These are phyloP conservation scores for Melanostoma scalare DNA, from an alignment of 2,888 invertebrate genomes.

Conservation along the genomic window DNA sequence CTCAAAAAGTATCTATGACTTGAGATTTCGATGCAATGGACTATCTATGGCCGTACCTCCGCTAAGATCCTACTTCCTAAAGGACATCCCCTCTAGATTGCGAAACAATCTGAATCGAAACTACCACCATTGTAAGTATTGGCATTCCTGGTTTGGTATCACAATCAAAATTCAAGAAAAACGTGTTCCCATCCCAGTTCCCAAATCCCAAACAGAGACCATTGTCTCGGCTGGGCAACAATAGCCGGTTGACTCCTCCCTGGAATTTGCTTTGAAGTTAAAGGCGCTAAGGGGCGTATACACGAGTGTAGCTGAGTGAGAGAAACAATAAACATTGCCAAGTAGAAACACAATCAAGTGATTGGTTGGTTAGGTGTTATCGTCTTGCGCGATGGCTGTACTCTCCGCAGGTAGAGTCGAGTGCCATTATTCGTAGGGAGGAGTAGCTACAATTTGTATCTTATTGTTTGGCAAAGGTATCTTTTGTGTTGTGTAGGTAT, in stretches of 20 bases:
- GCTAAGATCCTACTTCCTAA: background rate
- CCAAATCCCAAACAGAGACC: conserved; percentile 29
- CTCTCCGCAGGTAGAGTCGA: conserved; percentile 55
- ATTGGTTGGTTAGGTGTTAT: conserved; percentile 59
- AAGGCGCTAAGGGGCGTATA: conserved; percentile 38
- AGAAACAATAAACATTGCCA: conserved; percentile 38
- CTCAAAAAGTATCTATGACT: background rate
- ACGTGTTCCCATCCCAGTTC: conserved; percentile 46
- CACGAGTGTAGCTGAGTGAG: conserved; percentile 22
- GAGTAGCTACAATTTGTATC: too few species aligned
- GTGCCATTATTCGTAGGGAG: conserved; percentile 38
- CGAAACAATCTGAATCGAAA: conserved; percentile 1
- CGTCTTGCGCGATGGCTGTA: conserved; percentile 70
- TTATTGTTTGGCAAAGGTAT: background rate
- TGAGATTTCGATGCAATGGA: background rate
- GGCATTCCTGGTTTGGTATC: conserved; percentile 1
- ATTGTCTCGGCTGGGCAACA: conserved; percentile 60
- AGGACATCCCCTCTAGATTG: conserved; percentile 30
- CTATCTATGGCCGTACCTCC: conserved; percentile 29
- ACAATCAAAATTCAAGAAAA: conserved; percentile 17
- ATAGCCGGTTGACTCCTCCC: conserved; percentile 50
- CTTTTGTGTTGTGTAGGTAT: background rate
- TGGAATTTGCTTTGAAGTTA: conserved; percentile 17
- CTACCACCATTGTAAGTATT: conserved; percentile 38
- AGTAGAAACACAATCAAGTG: conserved; percentile 51